Evolutionary conservation across 2,113 vertebrate genomes (phyloP), one percentile per base, ranked within the genome.

Genomic region (Pipra filicauda): DNA sequence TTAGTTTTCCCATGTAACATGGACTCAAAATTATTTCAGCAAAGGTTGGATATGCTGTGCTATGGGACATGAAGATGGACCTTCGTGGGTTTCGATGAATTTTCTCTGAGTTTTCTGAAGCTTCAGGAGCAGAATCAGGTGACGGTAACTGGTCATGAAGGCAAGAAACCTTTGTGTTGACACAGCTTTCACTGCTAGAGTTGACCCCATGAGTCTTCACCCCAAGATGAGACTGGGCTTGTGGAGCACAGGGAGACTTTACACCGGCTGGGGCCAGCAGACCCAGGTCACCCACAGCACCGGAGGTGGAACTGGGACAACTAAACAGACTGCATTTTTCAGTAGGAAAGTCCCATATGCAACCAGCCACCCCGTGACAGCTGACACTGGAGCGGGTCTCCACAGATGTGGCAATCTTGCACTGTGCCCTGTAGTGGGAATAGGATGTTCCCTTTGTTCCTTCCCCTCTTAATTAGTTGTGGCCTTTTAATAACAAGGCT

Each of bases 321-420:
- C 23, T 59, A 41, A 43, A 49, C 6, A 27, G 20, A 1, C 33
- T 48, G 78, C 46, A 73, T 27, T 43, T 64, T 88, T 33, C n/a
- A 13, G 24, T 8, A 9, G n/a, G 17, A 41, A 76, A 65, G 10
- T 28, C 44, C 43, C 31, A 24, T 11, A 17, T n/a, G 30, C 57
- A 55, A 31, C 35, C 0, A 0, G n/a, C 20, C 58, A 37, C n/a
- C 8, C 9, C 0, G 0, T 12, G 11, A 31, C 49, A 52, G 58
- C 57, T 52, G 69, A 52, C 2, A 1, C 5, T 81, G 71, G 24
- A 1, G 5, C 44, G 71, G 24, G 19, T 44, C 14, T 51, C 46
- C 48, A 55, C 27, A 35, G 65, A 49, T 2, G 0, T 39, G 67
- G 27, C 2, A 5, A 61, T 57, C 30, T 76, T 79, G 66, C 43